Evolutionary conservation across 2,113 vertebrate genomes (phyloP).

Genomic region (Hippocampus barbouri): DNA sequence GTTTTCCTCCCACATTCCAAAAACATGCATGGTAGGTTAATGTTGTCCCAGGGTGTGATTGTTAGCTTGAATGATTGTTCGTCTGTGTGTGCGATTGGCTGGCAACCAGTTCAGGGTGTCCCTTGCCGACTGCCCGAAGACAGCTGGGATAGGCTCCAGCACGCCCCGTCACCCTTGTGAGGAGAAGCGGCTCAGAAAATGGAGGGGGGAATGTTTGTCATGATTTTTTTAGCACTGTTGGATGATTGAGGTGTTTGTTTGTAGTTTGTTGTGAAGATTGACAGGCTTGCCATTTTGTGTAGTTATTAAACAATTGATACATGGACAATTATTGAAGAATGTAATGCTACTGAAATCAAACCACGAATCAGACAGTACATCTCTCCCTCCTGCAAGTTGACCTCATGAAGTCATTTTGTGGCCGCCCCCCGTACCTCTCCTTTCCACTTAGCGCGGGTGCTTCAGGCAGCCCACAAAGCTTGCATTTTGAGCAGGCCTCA

Average conservation of each 20-base stretch:
- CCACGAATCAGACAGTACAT: not conserved
- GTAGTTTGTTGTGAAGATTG: not conserved
- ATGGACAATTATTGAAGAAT: not conserved
- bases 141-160: no score
- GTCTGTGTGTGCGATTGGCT: no score
- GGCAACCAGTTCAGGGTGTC: no score
- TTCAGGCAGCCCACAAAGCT: slow-evolving; percentile 18
- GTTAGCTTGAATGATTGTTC: no score
- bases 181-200: no score
- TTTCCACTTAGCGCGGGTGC: slow-evolving; percentile 3
- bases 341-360: not conserved
- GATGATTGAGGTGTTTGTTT: not conserved
- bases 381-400: slow-evolving; percentile 1
- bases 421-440: not conserved
- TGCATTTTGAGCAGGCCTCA: slow-evolving; percentile 31
- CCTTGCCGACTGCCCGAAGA: no score
- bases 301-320: not conserved
- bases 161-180: no score
- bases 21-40: no score
- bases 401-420: not conserved
- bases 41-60: no score
- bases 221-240: not conserved
- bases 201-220: not conserved
- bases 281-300: not conserved
- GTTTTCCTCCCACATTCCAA: no score